Evolutionary conservation across 2,113 vertebrate species (phyloP).

Genomic region (Stictonetta naevosa): DNA sequence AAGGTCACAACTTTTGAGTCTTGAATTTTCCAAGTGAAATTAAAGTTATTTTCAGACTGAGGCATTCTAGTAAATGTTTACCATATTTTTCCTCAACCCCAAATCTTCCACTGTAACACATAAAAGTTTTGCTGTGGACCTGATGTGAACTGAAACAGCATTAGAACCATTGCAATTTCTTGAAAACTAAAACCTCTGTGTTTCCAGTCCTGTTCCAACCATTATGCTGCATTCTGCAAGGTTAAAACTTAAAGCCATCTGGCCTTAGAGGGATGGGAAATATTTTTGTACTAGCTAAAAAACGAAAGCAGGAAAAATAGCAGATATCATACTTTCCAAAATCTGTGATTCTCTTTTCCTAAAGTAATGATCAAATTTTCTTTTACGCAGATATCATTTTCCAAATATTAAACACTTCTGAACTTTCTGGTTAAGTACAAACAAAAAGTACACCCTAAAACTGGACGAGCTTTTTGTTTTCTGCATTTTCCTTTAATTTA

Average conservation of each 20-base stretch:
- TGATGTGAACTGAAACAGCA: not conserved
- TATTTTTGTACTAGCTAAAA: slow-evolving; percentile 10
- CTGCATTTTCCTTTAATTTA: not conserved
- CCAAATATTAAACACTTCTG: not conserved
- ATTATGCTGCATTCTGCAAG: not conserved
- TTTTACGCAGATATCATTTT: slow-evolving; percentile 22
- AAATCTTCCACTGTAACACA: not conserved
- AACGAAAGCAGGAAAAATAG: not conserved
- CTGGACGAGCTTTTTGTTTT: not conserved
- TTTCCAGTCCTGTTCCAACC: not conserved
- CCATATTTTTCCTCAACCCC: not conserved
- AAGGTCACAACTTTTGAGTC: not conserved
- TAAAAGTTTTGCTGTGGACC: not conserved
- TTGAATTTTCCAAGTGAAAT: not conserved
- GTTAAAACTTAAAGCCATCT: slow-evolving; percentile 29
- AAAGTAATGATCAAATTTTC: not conserved
- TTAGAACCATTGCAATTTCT: not conserved
- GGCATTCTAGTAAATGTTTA: not conserved
- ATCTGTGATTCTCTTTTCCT: slow-evolving; percentile 27
- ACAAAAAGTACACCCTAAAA: not conserved
- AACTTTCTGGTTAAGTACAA: not conserved
- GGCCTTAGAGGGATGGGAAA: slow-evolving; percentile 28
- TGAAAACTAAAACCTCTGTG: not conserved
- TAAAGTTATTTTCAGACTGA: not conserved
- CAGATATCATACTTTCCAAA: slow-evolving; percentile 30